Conservation (phyloP, 2,797 vertebrate genomes). For the Gephyroberyx darwinii region DNA sequence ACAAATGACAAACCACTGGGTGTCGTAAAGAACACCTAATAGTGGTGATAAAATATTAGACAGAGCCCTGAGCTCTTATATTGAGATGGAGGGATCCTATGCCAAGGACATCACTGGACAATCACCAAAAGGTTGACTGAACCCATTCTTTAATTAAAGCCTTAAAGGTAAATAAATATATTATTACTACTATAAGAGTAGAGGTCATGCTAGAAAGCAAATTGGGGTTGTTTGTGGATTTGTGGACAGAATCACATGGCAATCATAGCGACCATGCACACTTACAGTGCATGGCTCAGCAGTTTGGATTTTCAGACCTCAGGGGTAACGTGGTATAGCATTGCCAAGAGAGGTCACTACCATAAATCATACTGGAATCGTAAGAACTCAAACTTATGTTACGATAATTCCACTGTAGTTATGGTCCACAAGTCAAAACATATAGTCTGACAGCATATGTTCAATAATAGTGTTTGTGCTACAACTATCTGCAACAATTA, state of each 20-base stretch:
- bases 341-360: background rate
- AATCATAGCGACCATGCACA: background rate
- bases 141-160: conserved; percentile 30
- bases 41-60: conserved; percentile 66
- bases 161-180: conserved; percentile 7
- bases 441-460: too few relatives aligned
- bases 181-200: conserved; percentile 10
- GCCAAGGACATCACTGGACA: conserved; percentile 55
- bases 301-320: background rate
- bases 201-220: background rate
- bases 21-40: conserved; percentile 61
- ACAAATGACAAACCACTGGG: conserved; percentile 52
- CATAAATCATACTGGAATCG: background rate
- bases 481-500: too few relatives aligned
- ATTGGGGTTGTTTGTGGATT: too few relatives aligned
- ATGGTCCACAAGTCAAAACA: too few relatives aligned
- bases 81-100: conserved; percentile 30
- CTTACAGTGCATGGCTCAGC: background rate
- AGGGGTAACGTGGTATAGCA: background rate
- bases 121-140: conserved; percentile 35
- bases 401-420: too few relatives aligned
- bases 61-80: conserved; percentile 41
- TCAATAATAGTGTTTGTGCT: too few relatives aligned
- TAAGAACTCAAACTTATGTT: background rate
- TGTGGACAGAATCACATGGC: too few relatives aligned